Evolutionary conservation across 2,888 invertebrate species (phyloP).

Genomic region (Agonopterix alstromeriana): DNA sequence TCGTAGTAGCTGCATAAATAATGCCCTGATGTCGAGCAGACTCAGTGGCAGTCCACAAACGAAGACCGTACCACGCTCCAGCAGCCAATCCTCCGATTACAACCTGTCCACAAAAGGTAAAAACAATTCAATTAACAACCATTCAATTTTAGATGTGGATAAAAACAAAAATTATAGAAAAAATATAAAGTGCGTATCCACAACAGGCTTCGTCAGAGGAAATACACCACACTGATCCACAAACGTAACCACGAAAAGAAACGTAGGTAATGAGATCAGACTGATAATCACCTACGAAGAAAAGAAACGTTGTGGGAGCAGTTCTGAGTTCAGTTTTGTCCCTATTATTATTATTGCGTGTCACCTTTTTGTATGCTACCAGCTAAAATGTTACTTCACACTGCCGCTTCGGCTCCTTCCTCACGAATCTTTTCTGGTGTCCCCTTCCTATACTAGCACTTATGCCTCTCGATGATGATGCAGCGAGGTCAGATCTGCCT

Average conservation of each 20-base stretch:
- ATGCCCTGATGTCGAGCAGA: conserved; percentile 80
- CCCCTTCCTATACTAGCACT: conserved; percentile 69
- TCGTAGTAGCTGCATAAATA: conserved; percentile 85
- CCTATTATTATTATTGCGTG: no score
- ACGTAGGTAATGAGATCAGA: no score
- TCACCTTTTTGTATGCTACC: no score
- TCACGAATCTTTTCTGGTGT: conserved; percentile 33
- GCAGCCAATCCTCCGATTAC: conserved; percentile 80
- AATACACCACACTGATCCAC: no score
- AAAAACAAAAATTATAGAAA: neutral
- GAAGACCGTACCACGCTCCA: conserved; percentile 85
- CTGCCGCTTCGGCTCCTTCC: conserved; percentile 57
- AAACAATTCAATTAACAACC: no score
- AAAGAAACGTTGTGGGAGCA: neutral
- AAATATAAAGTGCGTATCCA: no score
- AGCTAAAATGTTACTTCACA: conserved; percentile 19
- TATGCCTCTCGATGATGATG: conserved; percentile 63
- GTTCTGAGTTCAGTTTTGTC: no score
- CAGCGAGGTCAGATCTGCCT: conserved; percentile 60
- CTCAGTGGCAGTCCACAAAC: conserved; percentile 84
- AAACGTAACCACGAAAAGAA: no score
- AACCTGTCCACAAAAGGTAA: conserved; percentile 30
- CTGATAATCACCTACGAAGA: no score
- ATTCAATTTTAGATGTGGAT: neutral
- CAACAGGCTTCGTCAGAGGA: no score